Conservation (phyloP, 2,113 vertebrate species). For the Gymnogyps californianus region DNA sequence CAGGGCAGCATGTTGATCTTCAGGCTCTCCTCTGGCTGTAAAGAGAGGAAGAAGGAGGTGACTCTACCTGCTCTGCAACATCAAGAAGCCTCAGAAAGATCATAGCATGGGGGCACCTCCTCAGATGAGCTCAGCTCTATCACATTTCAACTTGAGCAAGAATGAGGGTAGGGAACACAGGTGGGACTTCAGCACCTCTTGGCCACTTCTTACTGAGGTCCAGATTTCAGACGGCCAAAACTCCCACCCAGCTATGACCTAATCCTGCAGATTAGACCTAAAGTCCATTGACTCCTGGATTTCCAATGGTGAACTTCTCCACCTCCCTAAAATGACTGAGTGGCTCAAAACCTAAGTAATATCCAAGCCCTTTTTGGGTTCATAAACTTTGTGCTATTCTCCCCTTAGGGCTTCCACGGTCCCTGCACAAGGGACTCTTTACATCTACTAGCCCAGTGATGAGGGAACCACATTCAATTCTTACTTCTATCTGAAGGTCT, state of each 20-base stretch:
- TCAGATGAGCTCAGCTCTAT: background rate
- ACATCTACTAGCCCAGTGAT: background rate
- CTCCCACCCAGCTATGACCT: background rate
- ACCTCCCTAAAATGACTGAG: background rate
- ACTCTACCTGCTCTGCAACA: background rate
- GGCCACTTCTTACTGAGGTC: background rate
- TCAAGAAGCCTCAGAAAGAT: background rate
- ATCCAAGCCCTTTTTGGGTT: background rate
- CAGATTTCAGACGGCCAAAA: background rate
- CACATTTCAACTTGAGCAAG: background rate
- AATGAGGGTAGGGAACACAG: background rate
- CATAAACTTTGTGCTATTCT: background rate
- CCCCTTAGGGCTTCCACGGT: background rate
- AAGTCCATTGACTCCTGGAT: background rate
- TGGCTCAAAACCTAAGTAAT: background rate
- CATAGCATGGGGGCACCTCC: background rate
- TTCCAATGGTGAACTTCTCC: background rate
- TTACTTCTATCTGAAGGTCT: background rate
- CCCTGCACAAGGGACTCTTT: background rate
- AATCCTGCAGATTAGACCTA: background rate
- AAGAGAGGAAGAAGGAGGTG: background rate
- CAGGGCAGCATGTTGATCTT: background rate
- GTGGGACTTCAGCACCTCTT: background rate
- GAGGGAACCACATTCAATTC: background rate
- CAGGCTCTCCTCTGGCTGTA: background rate